phyloP scores from a whole-genome alignment of 2,113 vertebrate species.

The Gobiocypris rarus region DNA sequence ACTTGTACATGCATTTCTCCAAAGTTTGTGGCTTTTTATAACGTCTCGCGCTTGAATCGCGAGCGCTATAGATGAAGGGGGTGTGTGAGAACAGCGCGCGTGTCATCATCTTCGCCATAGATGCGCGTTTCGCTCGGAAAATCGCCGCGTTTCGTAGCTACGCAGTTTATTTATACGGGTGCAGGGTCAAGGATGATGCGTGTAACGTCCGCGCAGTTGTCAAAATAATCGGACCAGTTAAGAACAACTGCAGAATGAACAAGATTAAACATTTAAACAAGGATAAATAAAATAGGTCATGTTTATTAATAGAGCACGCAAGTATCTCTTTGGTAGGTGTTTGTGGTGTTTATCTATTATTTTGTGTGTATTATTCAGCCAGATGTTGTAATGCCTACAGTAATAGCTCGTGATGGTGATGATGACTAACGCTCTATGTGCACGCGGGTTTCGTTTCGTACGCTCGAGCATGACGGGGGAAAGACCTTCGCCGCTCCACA shows the following conservation, averaged over 20 bases:
- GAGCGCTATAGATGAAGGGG: constrained; percentile 5
- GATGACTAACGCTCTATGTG: constrained; percentile 45
- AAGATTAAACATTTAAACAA: background rate
- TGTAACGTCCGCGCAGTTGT: background rate
- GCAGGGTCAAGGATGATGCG: constrained; percentile 20
- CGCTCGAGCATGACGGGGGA: background rate
- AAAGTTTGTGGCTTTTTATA: background rate
- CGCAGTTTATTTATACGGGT: constrained; percentile 67
- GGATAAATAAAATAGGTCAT: background rate
- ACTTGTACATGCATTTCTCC: background rate
- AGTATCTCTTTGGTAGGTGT: constrained; percentile 7
- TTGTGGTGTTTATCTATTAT: background rate
- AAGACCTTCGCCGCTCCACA: constrained; percentile 31
- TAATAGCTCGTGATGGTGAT: background rate
- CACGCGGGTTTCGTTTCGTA: constrained; percentile 29
- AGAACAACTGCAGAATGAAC: background rate
- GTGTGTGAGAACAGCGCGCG: constrained; percentile 14
- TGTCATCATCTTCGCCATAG: constrained; percentile 17
- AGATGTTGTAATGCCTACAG: constrained; percentile 24
- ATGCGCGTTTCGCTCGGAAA: constrained; percentile 25
- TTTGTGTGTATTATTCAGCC: background rate
- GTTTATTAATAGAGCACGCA: constrained; percentile 12
- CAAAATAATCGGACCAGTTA: background rate
- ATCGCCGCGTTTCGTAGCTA: constrained; percentile 55
- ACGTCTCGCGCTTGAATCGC: background rate